Evolutionary conservation across 2,113 vertebrate species (phyloP), one percentile per base, ranked within the genome.

Genomic region (Rhynchopsitta pachyrhyncha): DNA sequence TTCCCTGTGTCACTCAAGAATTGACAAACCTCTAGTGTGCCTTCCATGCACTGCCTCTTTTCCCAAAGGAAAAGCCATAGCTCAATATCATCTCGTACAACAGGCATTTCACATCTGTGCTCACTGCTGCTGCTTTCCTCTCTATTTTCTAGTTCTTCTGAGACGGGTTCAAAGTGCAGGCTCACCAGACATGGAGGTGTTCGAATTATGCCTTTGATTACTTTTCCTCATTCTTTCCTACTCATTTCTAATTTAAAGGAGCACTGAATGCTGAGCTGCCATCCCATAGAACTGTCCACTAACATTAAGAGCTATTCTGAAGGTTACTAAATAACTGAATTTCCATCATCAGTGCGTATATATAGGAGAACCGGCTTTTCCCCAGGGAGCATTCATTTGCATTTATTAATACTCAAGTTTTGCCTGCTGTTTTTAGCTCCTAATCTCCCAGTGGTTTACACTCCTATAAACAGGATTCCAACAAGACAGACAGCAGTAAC

Each of bases 381-480:
- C 82, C 78, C 57, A 85, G 63, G 64, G 82, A 87, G 67, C 57
- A 85, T 95, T 95, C 78, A 94, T 97, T 93, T 94, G 85, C 93
- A 94, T 97, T 96, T 84, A 90, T 97, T 96, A 96, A 95, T 91
- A 82, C 74, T 88, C 55, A 87, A 87, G 23, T 88, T 92, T 90
- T 92, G 62, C 44, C 78, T 94, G 74, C 95, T 91, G 67, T 79
- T 96, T 94, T 90, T 92, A 95, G 90, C 47, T 87, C 67, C 75
- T 82, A 42, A 82, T 93, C 28, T 85, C 49, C 79, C 82, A 69
- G 82, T 60, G 68, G 39, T 44, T 27, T 69, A 35, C 7, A 5
- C 42, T 84, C 86, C 74, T 88, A 76, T 86, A 90, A 90, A 90
- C 44, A 71, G 44, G 67, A 76, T 80, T 90, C 67, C 28, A 69